phyloP scores from a whole-genome alignment of 2,888 invertebrate species.

The Sinodicranocentrus sp. region DNA sequence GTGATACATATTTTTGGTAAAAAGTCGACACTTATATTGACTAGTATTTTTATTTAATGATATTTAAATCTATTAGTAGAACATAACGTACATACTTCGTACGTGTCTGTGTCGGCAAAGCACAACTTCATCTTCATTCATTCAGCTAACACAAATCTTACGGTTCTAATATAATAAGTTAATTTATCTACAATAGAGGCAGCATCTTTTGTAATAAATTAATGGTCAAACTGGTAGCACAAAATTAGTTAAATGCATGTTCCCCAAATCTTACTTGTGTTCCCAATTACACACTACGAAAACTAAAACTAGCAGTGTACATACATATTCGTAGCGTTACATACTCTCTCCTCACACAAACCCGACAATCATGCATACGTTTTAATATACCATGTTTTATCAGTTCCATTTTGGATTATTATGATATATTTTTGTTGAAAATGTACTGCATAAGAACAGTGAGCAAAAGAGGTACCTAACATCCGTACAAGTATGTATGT shows the following conservation, averaged over 20 bases:
- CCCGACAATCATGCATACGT: no score
- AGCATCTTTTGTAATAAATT: background rate
- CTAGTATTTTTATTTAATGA: constrained; percentile 33
- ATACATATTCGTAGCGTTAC: no score
- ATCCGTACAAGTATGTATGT: background rate
- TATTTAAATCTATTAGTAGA: no score
- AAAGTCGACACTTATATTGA: constrained; percentile 43
- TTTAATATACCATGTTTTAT: constrained; percentile 1
- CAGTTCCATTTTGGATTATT: constrained; percentile 12
- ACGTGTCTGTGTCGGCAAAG: no score
- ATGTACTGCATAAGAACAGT: constrained; percentile 6
- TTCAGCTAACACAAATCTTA: background rate
- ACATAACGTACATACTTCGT: no score
- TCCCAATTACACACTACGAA: no score
- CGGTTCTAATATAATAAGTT: no score
- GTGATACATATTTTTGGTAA: constrained; percentile 48
- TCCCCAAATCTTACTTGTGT: background rate
- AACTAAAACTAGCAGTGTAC: no score
- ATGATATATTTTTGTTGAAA: background rate
- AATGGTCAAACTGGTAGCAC: background rate
- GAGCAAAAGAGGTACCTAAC: constrained; percentile 48
- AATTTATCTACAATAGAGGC: no score
- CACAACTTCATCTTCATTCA: background rate
- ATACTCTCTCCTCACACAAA: no score
- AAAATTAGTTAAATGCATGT: background rate